Evolutionary conservation across 1,140 invertebrate genomes (phyloP).

Genomic region (Lordiphosa collinella): DNA sequence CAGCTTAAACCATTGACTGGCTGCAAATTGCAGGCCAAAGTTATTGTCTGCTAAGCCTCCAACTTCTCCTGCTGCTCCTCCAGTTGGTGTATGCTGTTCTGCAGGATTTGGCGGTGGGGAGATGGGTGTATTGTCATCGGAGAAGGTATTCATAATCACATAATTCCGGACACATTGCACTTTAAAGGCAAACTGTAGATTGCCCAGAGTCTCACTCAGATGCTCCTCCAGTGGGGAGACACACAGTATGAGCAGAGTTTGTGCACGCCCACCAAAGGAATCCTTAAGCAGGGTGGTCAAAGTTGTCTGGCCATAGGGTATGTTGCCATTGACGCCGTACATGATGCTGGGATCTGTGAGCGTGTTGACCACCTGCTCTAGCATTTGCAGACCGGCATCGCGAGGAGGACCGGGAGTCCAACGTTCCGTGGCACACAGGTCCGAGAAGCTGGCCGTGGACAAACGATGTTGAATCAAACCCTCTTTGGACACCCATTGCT

Average conservation of each 20-base stretch:
- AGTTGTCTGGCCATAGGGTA: conserved; percentile 83
- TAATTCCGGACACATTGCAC: conserved; percentile 84
- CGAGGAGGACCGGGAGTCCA: conserved; percentile 79
- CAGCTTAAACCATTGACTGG: conserved; percentile 89
- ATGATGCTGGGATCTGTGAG: conserved; percentile 82
- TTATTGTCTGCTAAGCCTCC: conserved; percentile 64
- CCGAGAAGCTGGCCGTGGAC: conserved; percentile 86
- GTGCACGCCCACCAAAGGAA: conserved; percentile 85
- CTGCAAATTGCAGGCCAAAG: conserved; percentile 89
- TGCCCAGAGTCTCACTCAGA: conserved; percentile 83
- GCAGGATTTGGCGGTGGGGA: conserved; percentile 48
- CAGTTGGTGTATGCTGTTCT: background rate
- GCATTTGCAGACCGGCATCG: conserved; percentile 81
- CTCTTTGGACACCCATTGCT: conserved; percentile 83
- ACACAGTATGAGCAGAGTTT: conserved; percentile 84
- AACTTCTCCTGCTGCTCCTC: no score
- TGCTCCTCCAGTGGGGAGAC: conserved; percentile 83
- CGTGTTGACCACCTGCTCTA: conserved; percentile 83
- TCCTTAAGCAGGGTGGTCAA: conserved; percentile 85
- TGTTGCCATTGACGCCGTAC: conserved; percentile 80
- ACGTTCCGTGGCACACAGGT: conserved; percentile 83
- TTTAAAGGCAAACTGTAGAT: conserved; percentile 83
- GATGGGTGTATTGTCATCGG: conserved; percentile 83
- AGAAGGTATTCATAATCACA: conserved; percentile 85
- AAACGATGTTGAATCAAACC: conserved; percentile 81